Evolutionary conservation across 2,113 vertebrate genomes (phyloP).

Genomic region (Eubucco bourcierii): DNA sequence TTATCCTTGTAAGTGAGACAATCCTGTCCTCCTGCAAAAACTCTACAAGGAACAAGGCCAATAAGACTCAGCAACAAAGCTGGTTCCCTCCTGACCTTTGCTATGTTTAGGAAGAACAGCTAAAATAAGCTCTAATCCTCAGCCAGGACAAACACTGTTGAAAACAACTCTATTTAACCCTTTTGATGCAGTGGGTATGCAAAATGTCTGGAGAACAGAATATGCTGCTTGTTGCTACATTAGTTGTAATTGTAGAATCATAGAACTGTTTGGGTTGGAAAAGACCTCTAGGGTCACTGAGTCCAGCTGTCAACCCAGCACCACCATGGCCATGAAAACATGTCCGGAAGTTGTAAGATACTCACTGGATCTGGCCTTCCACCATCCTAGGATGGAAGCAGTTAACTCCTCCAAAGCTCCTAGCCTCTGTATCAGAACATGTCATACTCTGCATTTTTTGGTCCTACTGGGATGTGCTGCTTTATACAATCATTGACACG

Average conservation of each 20-base stretch:
- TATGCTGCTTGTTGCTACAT: accelerated
- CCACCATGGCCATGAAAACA: too few relatives aligned
- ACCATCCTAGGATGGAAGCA: not conserved
- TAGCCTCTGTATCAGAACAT: not conserved
- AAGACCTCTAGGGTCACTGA: too few relatives aligned
- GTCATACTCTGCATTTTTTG: not conserved
- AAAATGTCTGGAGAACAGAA: not conserved
- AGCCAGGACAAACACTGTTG: conserved; percentile 45
- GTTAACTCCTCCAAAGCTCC: not conserved
- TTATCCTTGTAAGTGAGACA: conserved; percentile 70
- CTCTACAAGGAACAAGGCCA: conserved; percentile 28
- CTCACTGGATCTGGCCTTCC: not conserved
- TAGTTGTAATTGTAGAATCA: not conserved
- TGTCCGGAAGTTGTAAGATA: too few relatives aligned
- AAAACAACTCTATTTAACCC: conserved; percentile 54
- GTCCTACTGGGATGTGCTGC: not conserved
- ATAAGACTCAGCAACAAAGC: conserved; percentile 47
- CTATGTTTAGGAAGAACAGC: conserved; percentile 67
- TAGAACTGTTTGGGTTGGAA: too few relatives aligned
- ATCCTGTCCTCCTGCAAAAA: conserved; percentile 28
- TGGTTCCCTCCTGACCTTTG: conserved; percentile 46
- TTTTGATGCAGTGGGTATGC: not conserved
- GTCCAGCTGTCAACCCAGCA: too few relatives aligned
- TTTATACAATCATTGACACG: not conserved
- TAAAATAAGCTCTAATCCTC: conserved; percentile 68